phyloP scores from a whole-genome alignment of 2,113 vertebrate genomes.

The Lanius collurio region DNA sequence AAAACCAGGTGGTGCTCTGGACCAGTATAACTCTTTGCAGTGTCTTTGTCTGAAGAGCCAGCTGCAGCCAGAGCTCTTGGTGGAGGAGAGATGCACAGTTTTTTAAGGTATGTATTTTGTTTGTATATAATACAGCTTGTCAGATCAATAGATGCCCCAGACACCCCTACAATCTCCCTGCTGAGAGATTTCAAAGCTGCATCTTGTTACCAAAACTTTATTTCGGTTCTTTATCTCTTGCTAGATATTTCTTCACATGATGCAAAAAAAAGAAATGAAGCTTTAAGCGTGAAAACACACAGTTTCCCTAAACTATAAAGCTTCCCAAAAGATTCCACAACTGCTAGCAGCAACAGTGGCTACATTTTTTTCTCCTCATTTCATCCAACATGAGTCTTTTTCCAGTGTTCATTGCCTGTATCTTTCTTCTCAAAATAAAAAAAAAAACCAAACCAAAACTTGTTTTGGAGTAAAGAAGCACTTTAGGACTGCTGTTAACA shows the following conservation, averaged over 20 bases:
- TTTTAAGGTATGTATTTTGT: not conserved
- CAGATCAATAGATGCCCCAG: not conserved
- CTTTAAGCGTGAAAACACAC: not conserved
- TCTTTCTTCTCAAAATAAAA: not conserved
- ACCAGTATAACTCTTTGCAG: not conserved
- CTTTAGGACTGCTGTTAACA: slow-evolving; percentile 58
- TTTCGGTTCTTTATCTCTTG: not conserved
- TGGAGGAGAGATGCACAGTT: not conserved
- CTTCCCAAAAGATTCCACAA: not conserved
- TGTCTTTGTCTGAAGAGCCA: not conserved
- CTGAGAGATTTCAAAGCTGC: not conserved
- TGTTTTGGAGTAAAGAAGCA: slow-evolving; percentile 1
- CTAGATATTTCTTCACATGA: not conserved
- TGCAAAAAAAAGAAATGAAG: not conserved
- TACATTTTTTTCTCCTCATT: not conserved
- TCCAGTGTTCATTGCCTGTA: not conserved
- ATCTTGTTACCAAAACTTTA: not conserved
- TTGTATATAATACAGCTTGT: not conserved
- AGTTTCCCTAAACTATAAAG: not conserved
- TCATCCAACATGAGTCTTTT: not conserved
- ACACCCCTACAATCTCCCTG: not conserved
- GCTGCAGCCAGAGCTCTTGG: not conserved
- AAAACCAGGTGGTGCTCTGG: not conserved
- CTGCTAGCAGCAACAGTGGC: not conserved
- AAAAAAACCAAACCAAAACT: not conserved